phyloP scores from a whole-genome alignment of 2,888 invertebrate species.

The Mesorhabditis sp. region DNA sequence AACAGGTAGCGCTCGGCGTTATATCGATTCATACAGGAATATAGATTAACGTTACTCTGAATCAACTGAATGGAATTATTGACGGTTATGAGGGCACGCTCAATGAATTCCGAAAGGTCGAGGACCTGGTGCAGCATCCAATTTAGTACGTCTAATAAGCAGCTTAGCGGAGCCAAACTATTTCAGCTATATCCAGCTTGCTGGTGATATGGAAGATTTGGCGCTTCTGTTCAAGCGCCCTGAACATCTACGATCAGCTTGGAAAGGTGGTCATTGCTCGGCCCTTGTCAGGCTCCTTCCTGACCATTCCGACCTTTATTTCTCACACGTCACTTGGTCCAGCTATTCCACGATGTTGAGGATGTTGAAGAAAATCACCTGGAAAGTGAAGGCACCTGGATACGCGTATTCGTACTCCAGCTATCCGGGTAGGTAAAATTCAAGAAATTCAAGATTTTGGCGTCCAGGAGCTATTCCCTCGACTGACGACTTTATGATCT shows the following conservation, averaged over 20 bases:
- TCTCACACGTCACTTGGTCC: slow-evolving; percentile 56
- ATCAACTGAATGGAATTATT: slow-evolving; percentile 37
- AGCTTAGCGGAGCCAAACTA: not conserved
- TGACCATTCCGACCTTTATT: slow-evolving; percentile 46
- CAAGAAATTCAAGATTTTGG: not conserved
- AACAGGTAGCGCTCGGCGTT: slow-evolving; percentile 32
- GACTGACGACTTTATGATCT: slow-evolving; percentile 52
- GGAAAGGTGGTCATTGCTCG: slow-evolving; percentile 45
- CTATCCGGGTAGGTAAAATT: slow-evolving; percentile 48
- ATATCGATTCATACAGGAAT: slow-evolving; percentile 3
- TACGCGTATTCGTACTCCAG: slow-evolving; percentile 52
- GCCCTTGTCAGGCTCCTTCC: slow-evolving; percentile 44
- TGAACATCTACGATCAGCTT: slow-evolving; percentile 33
- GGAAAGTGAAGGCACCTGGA: slow-evolving; percentile 44
- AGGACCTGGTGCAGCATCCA: slow-evolving; percentile 39
- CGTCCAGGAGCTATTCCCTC: slow-evolving; percentile 45
- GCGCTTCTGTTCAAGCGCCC: slow-evolving; percentile 55
- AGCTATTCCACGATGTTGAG: slow-evolving; percentile 51
- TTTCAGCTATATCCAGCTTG: slow-evolving; percentile 50
- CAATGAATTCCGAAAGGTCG: slow-evolving; percentile 19
- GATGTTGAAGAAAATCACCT: slow-evolving; percentile 61
- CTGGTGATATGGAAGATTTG: slow-evolving; percentile 53
- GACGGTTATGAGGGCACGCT: slow-evolving; percentile 35
- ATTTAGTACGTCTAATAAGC: slow-evolving; percentile 36
- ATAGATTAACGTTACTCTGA: slow-evolving; percentile 34